phyloP scores from a whole-genome alignment of 2,888 invertebrate genomes.

The Plutella xylostella region DNA sequence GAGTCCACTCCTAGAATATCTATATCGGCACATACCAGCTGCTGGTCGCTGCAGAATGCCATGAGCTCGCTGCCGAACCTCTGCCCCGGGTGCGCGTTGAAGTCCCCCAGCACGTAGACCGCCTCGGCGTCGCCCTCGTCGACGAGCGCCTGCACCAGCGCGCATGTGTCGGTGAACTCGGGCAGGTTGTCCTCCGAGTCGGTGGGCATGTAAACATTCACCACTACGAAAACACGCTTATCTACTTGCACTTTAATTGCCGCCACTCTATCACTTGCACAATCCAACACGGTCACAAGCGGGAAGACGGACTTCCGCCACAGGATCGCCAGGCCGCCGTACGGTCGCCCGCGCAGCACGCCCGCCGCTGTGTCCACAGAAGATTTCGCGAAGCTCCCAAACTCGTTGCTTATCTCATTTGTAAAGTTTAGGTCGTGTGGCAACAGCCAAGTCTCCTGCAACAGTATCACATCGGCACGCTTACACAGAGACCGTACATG shows the following conservation, averaged over 20 bases:
- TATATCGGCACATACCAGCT: background rate
- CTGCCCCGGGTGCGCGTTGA: background rate
- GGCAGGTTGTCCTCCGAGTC: background rate
- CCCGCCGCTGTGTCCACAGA: background rate
- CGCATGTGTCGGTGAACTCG: background rate
- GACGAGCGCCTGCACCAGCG: background rate
- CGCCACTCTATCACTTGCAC: background rate
- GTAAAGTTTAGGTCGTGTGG: background rate
- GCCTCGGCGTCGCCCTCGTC: background rate
- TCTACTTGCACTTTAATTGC: background rate
- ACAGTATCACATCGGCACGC: background rate
- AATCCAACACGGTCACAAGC: background rate
- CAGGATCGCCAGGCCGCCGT: background rate
- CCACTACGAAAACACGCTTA: background rate
- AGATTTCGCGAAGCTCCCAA: background rate
- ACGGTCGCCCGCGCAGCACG: background rate
- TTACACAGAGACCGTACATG: background rate
- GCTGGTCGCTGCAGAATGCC: background rate
- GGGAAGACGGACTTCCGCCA: background rate
- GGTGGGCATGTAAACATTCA: constrained; percentile 3
- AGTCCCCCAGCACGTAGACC: background rate
- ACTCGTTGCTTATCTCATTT: background rate
- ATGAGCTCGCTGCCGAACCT: background rate
- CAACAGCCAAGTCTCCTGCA: background rate
- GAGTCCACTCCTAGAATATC: background rate